Evolutionary conservation across 64 coral and sea anemone genomes (phyloP).

Genomic region (Montipora sp.): DNA sequence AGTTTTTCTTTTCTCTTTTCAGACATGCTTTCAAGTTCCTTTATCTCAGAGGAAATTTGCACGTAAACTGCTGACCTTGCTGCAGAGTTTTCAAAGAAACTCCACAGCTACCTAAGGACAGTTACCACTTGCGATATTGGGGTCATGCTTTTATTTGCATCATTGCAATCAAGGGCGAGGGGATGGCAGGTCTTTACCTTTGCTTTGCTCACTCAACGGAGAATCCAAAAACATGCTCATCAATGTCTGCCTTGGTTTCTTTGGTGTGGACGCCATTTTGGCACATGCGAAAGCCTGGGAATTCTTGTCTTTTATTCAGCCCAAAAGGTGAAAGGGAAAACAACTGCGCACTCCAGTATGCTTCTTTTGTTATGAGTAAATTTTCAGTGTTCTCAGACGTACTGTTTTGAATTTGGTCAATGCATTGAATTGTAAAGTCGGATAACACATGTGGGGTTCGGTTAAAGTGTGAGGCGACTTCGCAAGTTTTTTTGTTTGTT

Average conservation of each 20-base stretch:
- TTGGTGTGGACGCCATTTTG: no score
- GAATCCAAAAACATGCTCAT: conserved; percentile 55
- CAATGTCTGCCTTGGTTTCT: conserved; percentile 38
- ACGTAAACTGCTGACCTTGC: conserved; percentile 43
- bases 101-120: background rate
- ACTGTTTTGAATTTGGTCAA: no score
- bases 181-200: conserved; percentile 36
- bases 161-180: conserved; percentile 30
- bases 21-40: conserved; percentile 30
- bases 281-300: no score
- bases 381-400: no score
- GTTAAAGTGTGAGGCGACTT: no score
- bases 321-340: no score
- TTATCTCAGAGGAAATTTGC: conserved; percentile 29
- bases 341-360: no score
- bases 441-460: no score
- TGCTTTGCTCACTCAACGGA: conserved; percentile 43
- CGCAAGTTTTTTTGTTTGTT: no score
- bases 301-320: no score
- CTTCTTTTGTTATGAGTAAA: no score
- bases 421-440: no score
- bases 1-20: conserved; percentile 49
- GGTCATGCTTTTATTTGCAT: conserved; percentile 58
- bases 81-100: conserved; percentile 23
- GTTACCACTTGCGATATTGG: conserved; percentile 39